phyloP scores from a whole-genome alignment of 2,888 invertebrate species.

The Metopia argyrocephala region DNA sequence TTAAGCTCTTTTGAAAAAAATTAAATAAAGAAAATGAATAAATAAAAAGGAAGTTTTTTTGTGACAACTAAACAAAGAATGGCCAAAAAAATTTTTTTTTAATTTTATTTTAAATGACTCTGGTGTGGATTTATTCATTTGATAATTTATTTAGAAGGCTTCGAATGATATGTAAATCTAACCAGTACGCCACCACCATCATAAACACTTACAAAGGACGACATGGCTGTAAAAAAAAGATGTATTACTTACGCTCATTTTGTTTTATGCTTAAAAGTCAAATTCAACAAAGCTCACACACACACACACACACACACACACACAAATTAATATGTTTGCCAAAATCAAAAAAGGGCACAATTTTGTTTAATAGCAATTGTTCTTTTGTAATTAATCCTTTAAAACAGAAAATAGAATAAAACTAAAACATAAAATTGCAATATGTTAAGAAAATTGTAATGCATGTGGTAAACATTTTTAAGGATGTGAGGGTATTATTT shows the following conservation, averaged over 20 bases:
- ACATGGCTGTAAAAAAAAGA: neutral
- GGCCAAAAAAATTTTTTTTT: neutral
- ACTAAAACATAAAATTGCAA: constrained; percentile 10
- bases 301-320: no score
- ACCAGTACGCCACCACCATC: neutral
- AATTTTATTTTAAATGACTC: neutral
- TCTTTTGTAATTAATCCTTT: constrained; percentile 45
- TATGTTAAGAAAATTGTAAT: constrained; percentile 21
- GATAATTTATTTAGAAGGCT: neutral
- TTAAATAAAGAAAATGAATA: neutral
- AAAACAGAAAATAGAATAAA: neutral
- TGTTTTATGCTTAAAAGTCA: constrained; percentile 53
- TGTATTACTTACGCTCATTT: constrained; percentile 59
- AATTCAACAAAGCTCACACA: neutral
- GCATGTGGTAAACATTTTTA: constrained; percentile 41
- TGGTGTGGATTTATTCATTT: neutral
- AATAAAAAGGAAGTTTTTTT: neutral
- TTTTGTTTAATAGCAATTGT: constrained; percentile 17
- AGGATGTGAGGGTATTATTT: constrained; percentile 14
- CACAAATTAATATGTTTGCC: neutral
- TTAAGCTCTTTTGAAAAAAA: neutral
- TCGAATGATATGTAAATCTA: neutral
- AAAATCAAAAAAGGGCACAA: neutral
- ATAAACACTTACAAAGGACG: neutral
- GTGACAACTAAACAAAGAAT: neutral